Percentiles rank a stretch among this genome's conserved stretches.
Conservation (phyloP, 2,113 vertebrate species). For the Rhinolophus ferrumequinum region DNA sequence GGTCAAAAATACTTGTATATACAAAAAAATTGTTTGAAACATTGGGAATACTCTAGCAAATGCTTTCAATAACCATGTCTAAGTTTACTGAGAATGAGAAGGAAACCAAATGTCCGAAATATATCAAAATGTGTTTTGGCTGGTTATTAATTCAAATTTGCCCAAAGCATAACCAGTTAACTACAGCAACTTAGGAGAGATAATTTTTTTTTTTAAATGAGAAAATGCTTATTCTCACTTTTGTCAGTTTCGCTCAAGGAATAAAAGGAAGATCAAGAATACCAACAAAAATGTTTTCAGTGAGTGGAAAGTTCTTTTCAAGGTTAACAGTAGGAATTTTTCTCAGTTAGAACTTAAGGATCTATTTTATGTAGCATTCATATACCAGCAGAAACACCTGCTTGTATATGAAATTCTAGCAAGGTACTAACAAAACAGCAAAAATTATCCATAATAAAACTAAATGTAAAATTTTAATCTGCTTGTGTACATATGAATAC, state of each 20-base stretch:
- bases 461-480: constrained; percentile 45
- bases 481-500: not conserved
- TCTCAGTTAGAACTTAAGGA: constrained; percentile 40
- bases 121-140: not conserved
- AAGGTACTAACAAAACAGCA: constrained; percentile 24
- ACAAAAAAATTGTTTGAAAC: constrained; percentile 32
- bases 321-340: constrained; percentile 18
- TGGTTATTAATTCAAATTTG: constrained; percentile 29
- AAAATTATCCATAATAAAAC: constrained; percentile 41
- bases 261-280: not conserved
- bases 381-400: not conserved
- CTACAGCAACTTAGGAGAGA: not conserved
- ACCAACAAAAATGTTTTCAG: constrained; percentile 56
- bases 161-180: not conserved
- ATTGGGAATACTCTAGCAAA: constrained; percentile 7
- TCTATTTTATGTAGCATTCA: constrained; percentile 42
- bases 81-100: constrained; percentile 18
- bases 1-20: constrained; percentile 7
- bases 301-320: constrained; percentile 44
- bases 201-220: not conserved
- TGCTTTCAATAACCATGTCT: not conserved
- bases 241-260: constrained; percentile 47
- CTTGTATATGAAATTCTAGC: constrained; percentile 4
- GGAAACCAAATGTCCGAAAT: constrained; percentile 47
- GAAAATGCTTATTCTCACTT: constrained; percentile 45